Percentiles rank a stretch among this genome's conserved stretches.
Evolutionary conservation across 2,888 invertebrate genomes (phyloP).

Genomic region (Drosophila sordidula): DNA sequence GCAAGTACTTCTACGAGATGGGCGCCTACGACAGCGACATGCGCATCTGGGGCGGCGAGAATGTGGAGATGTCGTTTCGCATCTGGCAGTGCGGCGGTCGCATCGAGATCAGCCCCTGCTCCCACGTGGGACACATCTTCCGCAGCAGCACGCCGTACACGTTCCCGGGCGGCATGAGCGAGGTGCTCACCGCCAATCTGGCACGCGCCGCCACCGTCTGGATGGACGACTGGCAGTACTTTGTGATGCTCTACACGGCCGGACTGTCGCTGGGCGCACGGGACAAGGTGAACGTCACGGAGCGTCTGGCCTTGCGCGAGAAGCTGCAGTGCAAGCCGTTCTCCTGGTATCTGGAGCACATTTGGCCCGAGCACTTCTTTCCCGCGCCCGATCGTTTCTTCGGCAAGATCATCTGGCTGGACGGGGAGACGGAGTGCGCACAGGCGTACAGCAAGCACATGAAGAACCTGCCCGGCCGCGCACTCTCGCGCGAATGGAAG

Average conservation of each 20-base stretch:
- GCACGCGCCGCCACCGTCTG: slow-evolving; percentile 97
- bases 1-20: slow-evolving; percentile 93
- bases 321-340: slow-evolving; percentile 93
- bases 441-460: slow-evolving; percentile 79
- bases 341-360: slow-evolving; percentile 96
- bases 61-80: slow-evolving; percentile 97
- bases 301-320: slow-evolving; percentile 89
- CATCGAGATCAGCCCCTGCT: slow-evolving; percentile 96
- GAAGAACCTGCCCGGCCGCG: slow-evolving; percentile 77
- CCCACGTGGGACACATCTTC: slow-evolving; percentile 97
- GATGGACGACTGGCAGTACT: slow-evolving; percentile 99
- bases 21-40: slow-evolving; percentile 96
- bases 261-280: slow-evolving; percentile 85
- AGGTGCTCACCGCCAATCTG: slow-evolving; percentile 92
- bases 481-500: slow-evolving; percentile 76
- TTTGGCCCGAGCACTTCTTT: slow-evolving; percentile 99
- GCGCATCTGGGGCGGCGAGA: slow-evolving; percentile 98
- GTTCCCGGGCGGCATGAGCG: slow-evolving; percentile 95
- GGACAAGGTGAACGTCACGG: slow-evolving; percentile 85
- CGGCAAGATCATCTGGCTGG: slow-evolving; percentile 89
- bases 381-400: slow-evolving; percentile 95
- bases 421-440: slow-evolving; percentile 78
- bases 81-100: slow-evolving; percentile 98
- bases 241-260: slow-evolving; percentile 94
- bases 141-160: slow-evolving; percentile 97